Percentiles rank a stretch among this genome's conserved stretches.
Evolutionary conservation across 2,113 vertebrate species (phyloP).

Genomic region (mouse (Mus musculus)): DNA sequence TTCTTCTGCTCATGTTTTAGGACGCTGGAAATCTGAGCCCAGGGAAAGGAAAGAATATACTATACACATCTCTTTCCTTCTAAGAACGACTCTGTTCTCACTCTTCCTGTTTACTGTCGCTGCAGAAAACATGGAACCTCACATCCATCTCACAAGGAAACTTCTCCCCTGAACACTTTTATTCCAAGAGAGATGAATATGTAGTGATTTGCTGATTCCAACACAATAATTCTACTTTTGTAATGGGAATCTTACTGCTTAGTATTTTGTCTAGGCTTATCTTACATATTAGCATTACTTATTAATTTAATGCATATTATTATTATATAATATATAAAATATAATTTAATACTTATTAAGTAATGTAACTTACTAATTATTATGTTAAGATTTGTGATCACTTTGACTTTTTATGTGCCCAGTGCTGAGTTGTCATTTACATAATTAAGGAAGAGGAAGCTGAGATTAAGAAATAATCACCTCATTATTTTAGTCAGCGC

Average conservation of each 20-base stretch:
- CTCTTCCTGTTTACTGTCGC: not conserved
- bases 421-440: not conserved
- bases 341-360: too few relatives aligned
- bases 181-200: constrained; percentile 25
- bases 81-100: constrained; percentile 43
- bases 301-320: too few relatives aligned
- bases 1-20: constrained; percentile 58
- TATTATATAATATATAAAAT: too few relatives aligned
- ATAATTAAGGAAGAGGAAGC: not conserved
- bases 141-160: constrained; percentile 34
- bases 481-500: not conserved
- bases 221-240: constrained; percentile 25
- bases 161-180: constrained; percentile 34
- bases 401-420: not conserved
- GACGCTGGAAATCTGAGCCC: constrained; percentile 70
- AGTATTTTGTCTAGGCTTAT: constrained; percentile 18
- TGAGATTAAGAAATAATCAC: not conserved
- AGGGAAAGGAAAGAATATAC: constrained; percentile 64
- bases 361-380: not conserved
- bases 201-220: constrained; percentile 36
- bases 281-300: not conserved
- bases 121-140: constrained; percentile 9
- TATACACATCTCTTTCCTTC: constrained; percentile 4
- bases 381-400: not conserved
- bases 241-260: constrained; percentile 6